Conservation (phyloP, 1,140 invertebrate genomes). For the Conopomorpha cramerella region DNA sequence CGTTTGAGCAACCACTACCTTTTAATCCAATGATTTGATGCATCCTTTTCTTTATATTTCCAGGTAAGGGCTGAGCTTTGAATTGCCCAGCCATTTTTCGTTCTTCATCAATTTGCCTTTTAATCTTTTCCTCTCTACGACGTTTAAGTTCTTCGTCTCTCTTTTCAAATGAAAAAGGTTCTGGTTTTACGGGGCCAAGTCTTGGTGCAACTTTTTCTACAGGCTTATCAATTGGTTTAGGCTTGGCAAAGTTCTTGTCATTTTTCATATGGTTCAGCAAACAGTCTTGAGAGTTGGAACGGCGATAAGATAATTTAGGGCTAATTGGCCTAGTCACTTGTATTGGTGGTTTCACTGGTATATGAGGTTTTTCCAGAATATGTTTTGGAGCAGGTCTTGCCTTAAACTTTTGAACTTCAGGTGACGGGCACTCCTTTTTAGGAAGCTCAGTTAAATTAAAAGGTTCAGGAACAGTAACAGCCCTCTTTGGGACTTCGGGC, state of each 20-base stretch:
- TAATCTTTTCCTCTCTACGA: conserved; percentile 35
- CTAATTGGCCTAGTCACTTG: conserved; percentile 24
- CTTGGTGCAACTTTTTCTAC: conserved; percentile 15
- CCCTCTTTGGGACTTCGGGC: conserved; percentile 34
- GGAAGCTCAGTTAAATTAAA: conserved; percentile 43
- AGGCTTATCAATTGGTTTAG: conserved; percentile 11
- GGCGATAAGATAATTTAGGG: conserved; percentile 33
- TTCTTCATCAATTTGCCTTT: conserved; percentile 34
- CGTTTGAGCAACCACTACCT: conserved; percentile 16
- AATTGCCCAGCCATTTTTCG: conserved; percentile 32
- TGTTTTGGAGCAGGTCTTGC: conserved; percentile 43
- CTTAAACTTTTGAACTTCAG: conserved; percentile 26
- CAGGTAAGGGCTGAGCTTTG: conserved; percentile 44
- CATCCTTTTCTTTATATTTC: conserved; percentile 33
- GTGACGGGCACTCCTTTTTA: conserved; percentile 24
- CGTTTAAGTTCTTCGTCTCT: conserved; percentile 35
- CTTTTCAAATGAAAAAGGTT: conserved; percentile 49
- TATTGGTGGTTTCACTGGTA: conserved; percentile 19
- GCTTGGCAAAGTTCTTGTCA: conserved; percentile 9
- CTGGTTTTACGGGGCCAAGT: conserved; percentile 26
- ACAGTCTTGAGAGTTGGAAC: conserved; percentile 17
- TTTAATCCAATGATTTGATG: conserved; percentile 10
- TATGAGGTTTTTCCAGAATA: conserved; percentile 37
- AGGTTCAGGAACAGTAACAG: conserved; percentile 34
- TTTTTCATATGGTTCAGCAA: too few relatives aligned